These are phyloP conservation scores for Exephanes ischioxanthus DNA, from an alignment of 2,888 invertebrate genomes.

Conservation along the genomic window DNA sequence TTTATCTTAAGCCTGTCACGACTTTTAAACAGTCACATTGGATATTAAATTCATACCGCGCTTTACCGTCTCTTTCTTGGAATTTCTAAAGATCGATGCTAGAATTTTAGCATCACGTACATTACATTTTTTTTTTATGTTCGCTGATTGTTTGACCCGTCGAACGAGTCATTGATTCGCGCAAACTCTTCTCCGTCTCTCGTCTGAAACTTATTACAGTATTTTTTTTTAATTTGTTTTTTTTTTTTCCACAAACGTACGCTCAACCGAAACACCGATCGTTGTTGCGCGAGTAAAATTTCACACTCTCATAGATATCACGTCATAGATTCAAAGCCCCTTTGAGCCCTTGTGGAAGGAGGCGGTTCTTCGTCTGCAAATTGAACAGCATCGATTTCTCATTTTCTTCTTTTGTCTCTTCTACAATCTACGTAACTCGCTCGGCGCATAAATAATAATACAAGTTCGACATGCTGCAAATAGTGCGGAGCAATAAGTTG, in stretches of 20 bases:
- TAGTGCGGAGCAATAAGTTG: conserved; percentile 45
- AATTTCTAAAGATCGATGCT: conserved; percentile 62
- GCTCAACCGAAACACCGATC: conserved; percentile 72
- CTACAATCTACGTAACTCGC: conserved; percentile 55
- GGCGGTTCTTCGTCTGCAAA: conserved; percentile 32
- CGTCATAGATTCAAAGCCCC: conserved; percentile 81
- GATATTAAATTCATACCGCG: conserved; percentile 52
- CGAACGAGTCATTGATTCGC: conserved; percentile 46
- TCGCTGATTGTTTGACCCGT: conserved; percentile 33
- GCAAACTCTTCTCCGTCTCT: conserved; percentile 20
- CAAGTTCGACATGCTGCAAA: conserved; percentile 55
- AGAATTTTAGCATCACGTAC: conserved; percentile 66
- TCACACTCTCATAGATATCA: conserved; percentile 80
- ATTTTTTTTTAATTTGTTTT: conserved; percentile 55
- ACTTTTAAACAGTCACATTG: conserved; percentile 60
- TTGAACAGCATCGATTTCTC: conserved; percentile 41
- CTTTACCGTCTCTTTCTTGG: conserved; percentile 31
- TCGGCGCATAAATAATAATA: conserved; percentile 56
- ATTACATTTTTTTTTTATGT: conserved; percentile 48
- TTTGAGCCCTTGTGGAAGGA: conserved; percentile 59
- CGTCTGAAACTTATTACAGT: conserved; percentile 61
- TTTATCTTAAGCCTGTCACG: conserved; percentile 63
- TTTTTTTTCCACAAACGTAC: conserved; percentile 62
- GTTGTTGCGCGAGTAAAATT: conserved; percentile 75
- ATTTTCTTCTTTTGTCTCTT: conserved; percentile 19